Evolutionary conservation across 2,113 vertebrate genomes (phyloP).

Genomic region (Muscicapa adusta): DNA sequence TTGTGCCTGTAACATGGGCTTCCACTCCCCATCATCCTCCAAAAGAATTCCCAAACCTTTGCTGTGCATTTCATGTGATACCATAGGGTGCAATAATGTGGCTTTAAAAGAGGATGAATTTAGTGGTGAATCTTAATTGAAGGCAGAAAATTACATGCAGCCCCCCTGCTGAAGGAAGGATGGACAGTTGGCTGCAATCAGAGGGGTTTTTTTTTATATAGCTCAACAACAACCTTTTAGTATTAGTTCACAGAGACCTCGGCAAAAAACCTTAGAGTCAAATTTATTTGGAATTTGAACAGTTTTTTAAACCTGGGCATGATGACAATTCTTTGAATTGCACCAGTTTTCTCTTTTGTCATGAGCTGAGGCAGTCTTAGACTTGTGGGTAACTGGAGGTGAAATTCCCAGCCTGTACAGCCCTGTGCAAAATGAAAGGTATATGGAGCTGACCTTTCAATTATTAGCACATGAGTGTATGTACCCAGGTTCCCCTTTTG

Average conservation of each 20-base stretch:
- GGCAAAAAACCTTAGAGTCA: background rate
- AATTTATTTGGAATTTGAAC: background rate
- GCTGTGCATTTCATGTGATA: constrained; percentile 60
- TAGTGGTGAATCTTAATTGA: constrained; percentile 62
- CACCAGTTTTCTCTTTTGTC: background rate
- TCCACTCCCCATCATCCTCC: constrained; percentile 55
- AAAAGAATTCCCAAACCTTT: constrained; percentile 63
- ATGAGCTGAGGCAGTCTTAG: background rate
- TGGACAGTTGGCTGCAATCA: constrained; percentile 37
- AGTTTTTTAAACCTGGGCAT: background rate
- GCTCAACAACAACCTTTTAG: background rate
- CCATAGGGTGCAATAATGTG: constrained; percentile 50
- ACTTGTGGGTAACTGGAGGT: background rate
- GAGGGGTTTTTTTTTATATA: background rate
- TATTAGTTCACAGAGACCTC: background rate
- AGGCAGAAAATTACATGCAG: constrained; percentile 60
- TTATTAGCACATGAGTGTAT: background rate
- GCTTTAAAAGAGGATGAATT: constrained; percentile 58
- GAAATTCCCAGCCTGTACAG: background rate
- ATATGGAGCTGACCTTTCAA: constrained; percentile 13
- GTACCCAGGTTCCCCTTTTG: background rate
- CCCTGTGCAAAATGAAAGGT: background rate
- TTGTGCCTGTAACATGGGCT: constrained; percentile 57
- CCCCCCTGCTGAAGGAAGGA: constrained; percentile 39
- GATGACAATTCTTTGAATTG: background rate